Percentiles rank a stretch among this genome's conserved stretches.
Evolutionary conservation across 64 coral and sea anemone species (phyloP).

Genomic region (Montipora efflorescens): DNA sequence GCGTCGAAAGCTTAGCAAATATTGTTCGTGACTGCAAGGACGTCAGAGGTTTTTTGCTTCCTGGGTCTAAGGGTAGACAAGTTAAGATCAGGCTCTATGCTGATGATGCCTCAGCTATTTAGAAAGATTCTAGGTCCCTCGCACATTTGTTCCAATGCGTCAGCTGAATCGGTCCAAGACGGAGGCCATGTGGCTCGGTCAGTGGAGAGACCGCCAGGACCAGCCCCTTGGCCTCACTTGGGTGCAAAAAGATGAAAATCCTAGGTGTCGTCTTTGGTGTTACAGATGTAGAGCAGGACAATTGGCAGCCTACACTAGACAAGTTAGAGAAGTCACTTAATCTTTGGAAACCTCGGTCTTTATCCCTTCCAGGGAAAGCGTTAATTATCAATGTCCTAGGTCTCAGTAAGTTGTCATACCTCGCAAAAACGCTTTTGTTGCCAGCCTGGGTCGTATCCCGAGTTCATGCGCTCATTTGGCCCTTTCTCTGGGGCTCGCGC

Average conservation of each 20-base stretch:
- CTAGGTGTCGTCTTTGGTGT: too few species aligned
- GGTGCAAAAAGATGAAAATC: background rate
- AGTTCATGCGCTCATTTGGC: background rate
- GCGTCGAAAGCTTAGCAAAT: background rate
- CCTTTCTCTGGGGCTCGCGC: background rate
- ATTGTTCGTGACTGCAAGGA: background rate
- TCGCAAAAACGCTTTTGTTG: background rate
- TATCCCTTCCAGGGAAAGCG: background rate
- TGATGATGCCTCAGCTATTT: background rate
- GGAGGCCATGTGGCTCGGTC: too few species aligned
- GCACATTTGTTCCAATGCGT: background rate
- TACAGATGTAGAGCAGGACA: too few species aligned
- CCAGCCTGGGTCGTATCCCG: background rate
- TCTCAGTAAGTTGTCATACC: background rate
- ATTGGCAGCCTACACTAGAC: too few species aligned
- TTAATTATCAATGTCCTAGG: background rate
- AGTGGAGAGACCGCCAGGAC: too few species aligned
- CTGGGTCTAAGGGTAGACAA: background rate
- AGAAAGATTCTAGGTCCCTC: background rate
- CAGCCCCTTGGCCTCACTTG: background rate
- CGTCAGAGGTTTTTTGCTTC: background rate
- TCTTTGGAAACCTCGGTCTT: background rate
- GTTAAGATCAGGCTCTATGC: background rate
- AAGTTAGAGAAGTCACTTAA: too few species aligned
- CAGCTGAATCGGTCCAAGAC: too few species aligned